Conservation (phyloP, 2,113 vertebrate genomes). For the Varanus komodoensis region DNA sequence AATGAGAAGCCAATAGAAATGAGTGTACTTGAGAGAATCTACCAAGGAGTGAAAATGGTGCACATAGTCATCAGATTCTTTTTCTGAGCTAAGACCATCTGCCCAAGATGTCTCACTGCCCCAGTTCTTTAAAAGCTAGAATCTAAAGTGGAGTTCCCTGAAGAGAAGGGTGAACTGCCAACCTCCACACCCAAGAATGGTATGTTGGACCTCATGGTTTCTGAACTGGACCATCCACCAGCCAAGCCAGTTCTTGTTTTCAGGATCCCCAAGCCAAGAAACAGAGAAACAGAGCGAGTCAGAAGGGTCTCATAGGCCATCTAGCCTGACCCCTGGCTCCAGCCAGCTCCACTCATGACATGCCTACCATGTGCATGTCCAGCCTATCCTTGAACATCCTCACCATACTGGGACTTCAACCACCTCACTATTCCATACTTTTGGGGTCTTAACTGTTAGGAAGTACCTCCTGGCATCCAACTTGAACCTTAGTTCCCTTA, state of each 20-base stretch:
- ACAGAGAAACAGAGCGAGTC: not conserved
- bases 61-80: not conserved
- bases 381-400: too few species aligned
- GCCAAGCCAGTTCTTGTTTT: not conserved
- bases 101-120: not conserved
- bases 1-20: not conserved
- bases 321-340: too few species aligned
- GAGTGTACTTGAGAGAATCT: too few species aligned
- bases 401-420: too few species aligned
- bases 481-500: too few species aligned
- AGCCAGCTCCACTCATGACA: too few species aligned
- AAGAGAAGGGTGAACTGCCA: not conserved
- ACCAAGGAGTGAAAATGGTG: too few species aligned
- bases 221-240: not conserved
- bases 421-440: too few species aligned
- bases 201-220: not conserved
- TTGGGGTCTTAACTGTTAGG: too few species aligned
- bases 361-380: too few species aligned
- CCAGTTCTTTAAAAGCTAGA: not conserved
- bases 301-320: too few species aligned
- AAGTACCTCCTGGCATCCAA: too few species aligned
- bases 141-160: not conserved
- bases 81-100: not conserved
- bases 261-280: not conserved
- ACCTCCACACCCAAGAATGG: not conserved